Conservation (phyloP, 1,140 invertebrate genomes). For the Pseudobourletiella spinata region DNA sequence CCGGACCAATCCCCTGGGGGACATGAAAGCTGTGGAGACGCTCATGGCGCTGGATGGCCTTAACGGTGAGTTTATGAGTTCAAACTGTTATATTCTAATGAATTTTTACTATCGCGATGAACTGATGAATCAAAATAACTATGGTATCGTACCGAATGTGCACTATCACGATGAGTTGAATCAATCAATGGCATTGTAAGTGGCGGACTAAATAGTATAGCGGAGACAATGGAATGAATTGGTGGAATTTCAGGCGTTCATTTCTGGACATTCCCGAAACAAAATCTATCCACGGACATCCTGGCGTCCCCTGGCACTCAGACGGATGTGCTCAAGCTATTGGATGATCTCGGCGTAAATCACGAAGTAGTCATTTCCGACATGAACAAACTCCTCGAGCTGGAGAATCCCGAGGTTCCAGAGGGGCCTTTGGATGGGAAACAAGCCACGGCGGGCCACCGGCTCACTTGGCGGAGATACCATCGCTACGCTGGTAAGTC, state of each 20-base stretch:
- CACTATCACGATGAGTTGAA: too few species aligned
- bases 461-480: conserved; percentile 15
- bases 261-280: conserved; percentile 25
- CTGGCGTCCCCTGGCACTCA: conserved; percentile 10
- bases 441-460: neutral
- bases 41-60: conserved; percentile 5
- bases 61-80: neutral
- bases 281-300: conserved; percentile 19
- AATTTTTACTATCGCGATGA: neutral
- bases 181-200: too few species aligned
- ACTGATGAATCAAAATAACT: neutral
- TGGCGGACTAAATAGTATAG: too few species aligned
- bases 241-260: conserved; percentile 11
- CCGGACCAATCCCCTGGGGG: neutral
- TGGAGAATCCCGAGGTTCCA: conserved; percentile 14
- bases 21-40: neutral
- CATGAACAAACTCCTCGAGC: conserved; percentile 4
- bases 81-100: neutral
- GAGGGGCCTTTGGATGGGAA: neutral
- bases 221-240: neutral
- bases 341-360: conserved; percentile 8
- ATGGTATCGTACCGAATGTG: too few species aligned
- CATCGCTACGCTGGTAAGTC: conserved; percentile 19
- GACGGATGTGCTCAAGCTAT: conserved; percentile 5
- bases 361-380: conserved; percentile 21